Evolutionary conservation across 1,140 invertebrate genomes (phyloP).

Genomic region (Lepidostoma basale): DNA sequence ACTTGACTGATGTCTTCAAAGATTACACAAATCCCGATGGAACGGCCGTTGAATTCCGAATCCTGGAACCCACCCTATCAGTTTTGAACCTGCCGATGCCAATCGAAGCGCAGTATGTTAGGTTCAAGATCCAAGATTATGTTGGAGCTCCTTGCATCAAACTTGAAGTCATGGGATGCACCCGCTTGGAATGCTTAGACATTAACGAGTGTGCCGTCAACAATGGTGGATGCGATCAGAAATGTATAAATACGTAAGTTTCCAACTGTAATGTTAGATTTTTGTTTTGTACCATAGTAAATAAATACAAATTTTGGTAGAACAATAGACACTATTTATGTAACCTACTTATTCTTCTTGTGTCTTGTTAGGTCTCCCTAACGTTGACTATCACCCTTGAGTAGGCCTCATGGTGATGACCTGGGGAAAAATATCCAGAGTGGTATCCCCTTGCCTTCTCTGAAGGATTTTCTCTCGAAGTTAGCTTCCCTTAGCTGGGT

Average conservation of each 20-base stretch:
- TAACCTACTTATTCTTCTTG: no score
- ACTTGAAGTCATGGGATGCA: slow-evolving; percentile 93
- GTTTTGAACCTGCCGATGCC: slow-evolving; percentile 89
- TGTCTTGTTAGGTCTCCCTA: no score
- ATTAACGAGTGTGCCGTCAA: slow-evolving; percentile 89
- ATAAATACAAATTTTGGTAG: no score
- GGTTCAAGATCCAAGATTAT: slow-evolving; percentile 89
- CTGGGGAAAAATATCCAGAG: no score
- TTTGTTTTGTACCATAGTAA: no score
- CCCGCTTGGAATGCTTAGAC: slow-evolving; percentile 86
- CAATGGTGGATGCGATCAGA: slow-evolving; percentile 94
- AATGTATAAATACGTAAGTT: slow-evolving; percentile 86
- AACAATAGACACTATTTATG: no score
- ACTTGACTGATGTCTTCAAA: slow-evolving; percentile 86
- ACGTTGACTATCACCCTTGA: no score
- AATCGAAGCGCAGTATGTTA: slow-evolving; percentile 88
- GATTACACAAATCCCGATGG: slow-evolving; percentile 92
- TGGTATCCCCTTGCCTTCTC: no score
- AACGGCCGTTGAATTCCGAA: slow-evolving; percentile 90
- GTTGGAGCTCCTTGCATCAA: slow-evolving; percentile 87
- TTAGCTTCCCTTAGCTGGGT: no score
- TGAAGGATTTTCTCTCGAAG: no score
- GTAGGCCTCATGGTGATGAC: no score
- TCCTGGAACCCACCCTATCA: slow-evolving; percentile 84
- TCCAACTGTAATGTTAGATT: no score